Evolutionary conservation across 2,113 vertebrate genomes (phyloP), one percentile per base, ranked within the genome.

Genomic region (Jaculus jaculus): DNA sequence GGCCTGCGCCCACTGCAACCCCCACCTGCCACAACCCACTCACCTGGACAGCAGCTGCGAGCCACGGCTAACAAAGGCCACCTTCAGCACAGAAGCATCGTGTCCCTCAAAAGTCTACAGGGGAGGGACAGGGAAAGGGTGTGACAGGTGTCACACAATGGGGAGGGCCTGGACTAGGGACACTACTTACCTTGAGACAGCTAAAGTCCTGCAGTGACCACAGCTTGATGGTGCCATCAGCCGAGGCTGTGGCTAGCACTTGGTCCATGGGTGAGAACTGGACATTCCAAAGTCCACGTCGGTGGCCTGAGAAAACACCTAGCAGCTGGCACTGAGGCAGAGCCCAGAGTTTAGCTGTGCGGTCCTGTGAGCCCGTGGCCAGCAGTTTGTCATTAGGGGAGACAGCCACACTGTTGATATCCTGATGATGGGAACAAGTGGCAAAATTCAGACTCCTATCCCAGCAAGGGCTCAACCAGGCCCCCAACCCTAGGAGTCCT

Each of bases 101-200:
- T 99, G 99, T 3, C 99, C 99, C 96, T 99, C 99, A n/a, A 99
- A 99, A 0, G 99, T 99, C 99, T 99, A 96, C 15, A 37, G 69
- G 54, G 37, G 3, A 72, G 69, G 58, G 10, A 20, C 20, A 65
- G 39, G 12, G 18, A 74, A 87, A 32, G 37, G 2, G 1, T 7
- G 12, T 73, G 21, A 47, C 63, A 28, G 42, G 42, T 1, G 39
- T n/a, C 20, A 11, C 32, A 4, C 54, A 54, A 1, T 21, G 58
- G 4, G 0, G 13, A 1, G 30, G 39, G 2, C 32, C 20, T 2
- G 5, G 39, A 42, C 3, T 0, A 16, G 61, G 71, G 37, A 17
- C 0, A 12, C 5, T 1, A 24, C 0, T 94, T 95, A 99, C 99
- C 99, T 99, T 99, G 78, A 99, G 98, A 84, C 99, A 99, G 97